Percentiles rank a stretch among this genome's conserved stretches.
Conservation (phyloP, 1,140 invertebrate genomes). For the Drosophila carrolli region DNA sequence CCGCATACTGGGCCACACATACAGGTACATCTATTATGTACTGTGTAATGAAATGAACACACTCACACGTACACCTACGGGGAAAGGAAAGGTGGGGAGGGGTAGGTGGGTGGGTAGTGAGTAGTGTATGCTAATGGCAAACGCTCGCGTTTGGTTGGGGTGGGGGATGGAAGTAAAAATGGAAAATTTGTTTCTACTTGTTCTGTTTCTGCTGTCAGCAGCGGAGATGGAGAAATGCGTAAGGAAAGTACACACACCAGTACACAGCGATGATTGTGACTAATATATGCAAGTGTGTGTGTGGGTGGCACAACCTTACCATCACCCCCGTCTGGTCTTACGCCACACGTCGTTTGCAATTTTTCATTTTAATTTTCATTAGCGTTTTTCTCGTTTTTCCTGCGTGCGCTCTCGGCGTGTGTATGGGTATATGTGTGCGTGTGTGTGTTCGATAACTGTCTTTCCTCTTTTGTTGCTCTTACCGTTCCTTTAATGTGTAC, state of each 20-base stretch:
- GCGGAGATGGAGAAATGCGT: constrained; percentile 30
- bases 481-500: neutral
- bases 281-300: constrained; percentile 57
- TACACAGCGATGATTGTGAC: constrained; percentile 54
- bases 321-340: constrained; percentile 8
- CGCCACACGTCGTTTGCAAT: constrained; percentile 81
- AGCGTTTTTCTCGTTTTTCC: constrained; percentile 79
- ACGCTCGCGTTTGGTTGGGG: constrained; percentile 29
- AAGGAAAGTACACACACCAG: constrained; percentile 22
- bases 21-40: constrained; percentile 53
- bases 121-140: constrained; percentile 82
- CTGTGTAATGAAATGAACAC: constrained; percentile 75
- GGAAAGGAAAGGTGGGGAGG: neutral
- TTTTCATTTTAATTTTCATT: constrained; percentile 85
- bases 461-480: constrained; percentile 36
- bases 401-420: constrained; percentile 28
- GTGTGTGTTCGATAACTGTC: constrained; percentile 46
- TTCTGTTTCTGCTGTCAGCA: constrained; percentile 37
- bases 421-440: constrained; percentile 25
- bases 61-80: constrained; percentile 25
- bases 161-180: constrained; percentile 53
- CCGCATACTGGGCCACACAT: constrained; percentile 14
- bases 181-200: constrained; percentile 72
- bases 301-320: constrained; percentile 14
- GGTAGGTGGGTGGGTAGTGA: constrained; percentile 47